These are phyloP conservation scores for Harpegnathos saltator DNA, from an alignment of 1,140 invertebrate species.

Conservation along the genomic window DNA sequence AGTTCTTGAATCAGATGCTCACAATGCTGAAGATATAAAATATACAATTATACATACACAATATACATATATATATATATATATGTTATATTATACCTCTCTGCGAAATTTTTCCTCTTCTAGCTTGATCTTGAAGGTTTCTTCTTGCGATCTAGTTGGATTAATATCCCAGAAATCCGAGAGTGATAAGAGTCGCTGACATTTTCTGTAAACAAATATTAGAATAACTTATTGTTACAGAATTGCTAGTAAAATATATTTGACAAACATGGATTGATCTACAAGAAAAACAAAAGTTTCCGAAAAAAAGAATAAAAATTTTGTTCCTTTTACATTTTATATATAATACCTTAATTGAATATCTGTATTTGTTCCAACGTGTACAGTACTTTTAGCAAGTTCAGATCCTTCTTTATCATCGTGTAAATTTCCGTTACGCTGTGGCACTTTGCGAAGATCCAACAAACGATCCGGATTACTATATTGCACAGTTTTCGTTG, in stretches of 20 bases:
- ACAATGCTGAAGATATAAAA: constrained; percentile 88
- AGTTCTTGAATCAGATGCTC: constrained; percentile 91
- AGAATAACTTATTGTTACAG: neutral
- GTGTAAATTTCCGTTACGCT: constrained; percentile 33
- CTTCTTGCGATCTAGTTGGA: constrained; percentile 79
- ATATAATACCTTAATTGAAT: constrained; percentile 70
- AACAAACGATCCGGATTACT: constrained; percentile 25
- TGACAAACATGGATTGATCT: neutral
- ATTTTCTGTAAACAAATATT: constrained; percentile 71
- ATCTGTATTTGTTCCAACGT: constrained; percentile 71
- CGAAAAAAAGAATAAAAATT: neutral
- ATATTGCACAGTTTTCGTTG: constrained; percentile 10
- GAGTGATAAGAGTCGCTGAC: constrained; percentile 84
- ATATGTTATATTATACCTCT: constrained; percentile 85
- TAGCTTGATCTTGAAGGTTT: constrained; percentile 87
- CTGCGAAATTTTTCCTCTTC: constrained; percentile 92
- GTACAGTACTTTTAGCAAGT: constrained; percentile 26
- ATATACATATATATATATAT: constrained; percentile 4
- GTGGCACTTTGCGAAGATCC: constrained; percentile 38
- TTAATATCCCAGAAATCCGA: constrained; percentile 86
- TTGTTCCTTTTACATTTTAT: neutral
- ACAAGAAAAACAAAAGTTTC: neutral
- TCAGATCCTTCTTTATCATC: constrained; percentile 41
- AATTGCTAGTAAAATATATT: neutral
- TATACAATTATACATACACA: constrained; percentile 30